phyloP scores from a whole-genome alignment of 1,140 invertebrate genomes.

The Drosophila neocordata region DNA sequence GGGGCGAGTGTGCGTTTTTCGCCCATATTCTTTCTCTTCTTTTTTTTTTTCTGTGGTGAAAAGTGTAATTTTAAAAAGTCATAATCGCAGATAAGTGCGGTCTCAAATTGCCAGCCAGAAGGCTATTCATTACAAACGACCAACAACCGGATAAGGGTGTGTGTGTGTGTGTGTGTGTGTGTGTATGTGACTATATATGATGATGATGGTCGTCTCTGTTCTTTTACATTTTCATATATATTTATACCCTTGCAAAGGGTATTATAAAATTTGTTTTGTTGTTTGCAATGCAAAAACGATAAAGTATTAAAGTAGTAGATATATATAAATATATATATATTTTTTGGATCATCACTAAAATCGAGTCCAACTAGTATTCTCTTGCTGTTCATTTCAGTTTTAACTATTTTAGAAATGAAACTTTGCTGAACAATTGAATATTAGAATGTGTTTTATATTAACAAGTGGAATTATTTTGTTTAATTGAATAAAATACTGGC shows the following conservation, averaged over 20 bases:
- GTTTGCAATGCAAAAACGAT: background rate
- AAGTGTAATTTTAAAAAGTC: slow-evolving; percentile 82
- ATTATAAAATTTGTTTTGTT: background rate
- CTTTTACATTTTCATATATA: slow-evolving; percentile 46
- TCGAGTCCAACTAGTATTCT: background rate
- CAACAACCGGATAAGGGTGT: slow-evolving; percentile 39
- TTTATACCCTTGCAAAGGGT: slow-evolving; percentile 5
- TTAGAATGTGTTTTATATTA: too few relatives aligned
- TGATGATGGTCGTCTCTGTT: slow-evolving; percentile 20
- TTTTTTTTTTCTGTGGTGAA: slow-evolving; percentile 58
- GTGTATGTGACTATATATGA: slow-evolving; percentile 23
- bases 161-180: slow-evolving; percentile 28
- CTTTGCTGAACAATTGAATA: too few relatives aligned
- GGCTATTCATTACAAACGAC: slow-evolving; percentile 77
- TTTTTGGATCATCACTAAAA: background rate
- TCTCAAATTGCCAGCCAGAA: slow-evolving; percentile 71
- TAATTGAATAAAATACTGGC: too few relatives aligned
- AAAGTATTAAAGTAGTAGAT: too few relatives aligned
- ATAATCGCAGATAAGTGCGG: slow-evolving; percentile 83
- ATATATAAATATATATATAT: too few relatives aligned
- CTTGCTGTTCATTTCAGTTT: too few relatives aligned
- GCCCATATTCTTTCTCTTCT: background rate
- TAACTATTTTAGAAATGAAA: too few relatives aligned
- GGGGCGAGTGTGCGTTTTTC: slow-evolving; percentile 10
- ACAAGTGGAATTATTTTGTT: too few relatives aligned